These are phyloP conservation scores for Brachyalestes nurse DNA, from an alignment of 2,797 vertebrate genomes.

Conservation along the genomic window DNA sequence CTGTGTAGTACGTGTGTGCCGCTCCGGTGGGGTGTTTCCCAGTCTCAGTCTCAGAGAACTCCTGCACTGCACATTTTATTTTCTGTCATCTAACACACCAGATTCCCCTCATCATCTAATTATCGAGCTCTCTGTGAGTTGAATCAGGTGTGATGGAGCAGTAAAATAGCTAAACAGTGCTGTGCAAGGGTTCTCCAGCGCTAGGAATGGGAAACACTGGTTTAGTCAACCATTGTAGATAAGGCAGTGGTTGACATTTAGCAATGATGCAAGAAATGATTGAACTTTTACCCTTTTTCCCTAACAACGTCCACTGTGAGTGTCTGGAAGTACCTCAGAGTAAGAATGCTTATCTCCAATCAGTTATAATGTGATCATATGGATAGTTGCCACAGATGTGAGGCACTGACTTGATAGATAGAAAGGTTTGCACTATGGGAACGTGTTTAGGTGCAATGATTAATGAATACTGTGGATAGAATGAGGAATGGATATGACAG, in stretches of 20 bases:
- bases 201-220: neutral
- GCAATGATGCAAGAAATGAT: conserved; percentile 17
- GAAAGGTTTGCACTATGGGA: too few relatives aligned
- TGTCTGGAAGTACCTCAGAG: conserved; percentile 17
- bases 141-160: neutral
- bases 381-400: neutral
- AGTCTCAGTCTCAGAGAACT: neutral
- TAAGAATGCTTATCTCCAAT: conserved; percentile 20
- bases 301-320: conserved; percentile 12
- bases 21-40: neutral
- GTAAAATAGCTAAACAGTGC: conserved; percentile 9
- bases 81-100: neutral
- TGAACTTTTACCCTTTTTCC: conserved; percentile 10
- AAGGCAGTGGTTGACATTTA: conserved; percentile 5
- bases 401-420: too few relatives aligned
- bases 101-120: neutral
- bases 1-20: neutral
- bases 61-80: neutral
- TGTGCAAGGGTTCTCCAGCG: neutral
- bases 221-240: neutral
- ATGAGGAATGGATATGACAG: too few relatives aligned
- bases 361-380: conserved; percentile 30
- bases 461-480: too few relatives aligned
- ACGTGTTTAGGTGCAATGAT: too few relatives aligned
- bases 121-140: neutral